Evolutionary conservation across 2,797 vertebrate species (phyloP).

Genomic region (Myotis planiceps): DNA sequence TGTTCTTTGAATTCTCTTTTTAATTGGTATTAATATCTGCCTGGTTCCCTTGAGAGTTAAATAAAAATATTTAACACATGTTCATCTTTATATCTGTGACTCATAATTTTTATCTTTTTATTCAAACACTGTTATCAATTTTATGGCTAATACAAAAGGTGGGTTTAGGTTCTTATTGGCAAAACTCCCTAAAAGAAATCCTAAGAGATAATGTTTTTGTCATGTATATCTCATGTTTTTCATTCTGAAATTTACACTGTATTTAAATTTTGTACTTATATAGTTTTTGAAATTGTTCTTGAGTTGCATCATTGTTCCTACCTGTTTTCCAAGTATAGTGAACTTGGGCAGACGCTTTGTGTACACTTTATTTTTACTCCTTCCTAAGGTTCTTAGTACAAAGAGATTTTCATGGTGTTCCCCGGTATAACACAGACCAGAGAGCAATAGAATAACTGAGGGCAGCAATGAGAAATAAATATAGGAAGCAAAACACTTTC

Average conservation of each 20-base stretch:
- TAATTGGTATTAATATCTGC: not conserved
- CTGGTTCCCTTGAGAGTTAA: not conserved
- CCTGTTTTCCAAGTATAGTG: not conserved
- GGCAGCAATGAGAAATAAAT: not conserved
- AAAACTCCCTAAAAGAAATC: not conserved
- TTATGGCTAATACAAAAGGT: not conserved
- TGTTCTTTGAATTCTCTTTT: not conserved
- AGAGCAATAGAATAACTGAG: slow-evolving; percentile 27
- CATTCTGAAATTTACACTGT: not conserved
- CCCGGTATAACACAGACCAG: not conserved
- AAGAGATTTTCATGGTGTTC: not conserved
- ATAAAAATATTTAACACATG: not conserved
- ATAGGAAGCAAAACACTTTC: not conserved
- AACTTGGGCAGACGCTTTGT: not conserved
- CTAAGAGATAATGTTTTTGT: not conserved
- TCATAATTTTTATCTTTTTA: slow-evolving; percentile 16
- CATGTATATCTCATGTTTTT: not conserved
- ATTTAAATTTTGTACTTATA: not conserved
- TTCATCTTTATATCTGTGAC: not conserved
- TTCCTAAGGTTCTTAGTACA: not conserved
- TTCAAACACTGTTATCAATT: not conserved
- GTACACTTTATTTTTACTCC: not conserved
- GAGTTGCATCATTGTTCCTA: not conserved
- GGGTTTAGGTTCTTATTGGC: not conserved
- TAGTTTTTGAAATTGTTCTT: not conserved